A percentile compares a stretch with the other conserved stretches of the same genome.
Evolutionary conservation across 2,888 invertebrate species (phyloP).

Genomic region (Alcis repandata): DNA sequence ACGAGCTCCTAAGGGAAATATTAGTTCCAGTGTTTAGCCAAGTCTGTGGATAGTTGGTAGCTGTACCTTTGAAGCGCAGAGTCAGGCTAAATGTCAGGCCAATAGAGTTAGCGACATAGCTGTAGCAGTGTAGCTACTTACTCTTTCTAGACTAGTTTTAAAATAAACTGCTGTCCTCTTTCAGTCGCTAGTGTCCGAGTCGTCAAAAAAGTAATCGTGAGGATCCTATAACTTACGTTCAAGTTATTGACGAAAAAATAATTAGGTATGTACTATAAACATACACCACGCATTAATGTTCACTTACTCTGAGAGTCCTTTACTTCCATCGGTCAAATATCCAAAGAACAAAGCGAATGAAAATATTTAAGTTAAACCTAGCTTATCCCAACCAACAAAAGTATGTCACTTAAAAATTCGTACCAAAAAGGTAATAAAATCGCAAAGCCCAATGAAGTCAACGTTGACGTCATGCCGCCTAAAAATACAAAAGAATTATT

Average conservation of each 20-base stretch:
- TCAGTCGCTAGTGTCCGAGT: too few species aligned
- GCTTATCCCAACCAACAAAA: neutral
- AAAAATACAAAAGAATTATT: slow-evolving; percentile 27
- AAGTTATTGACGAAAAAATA: too few species aligned
- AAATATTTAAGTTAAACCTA: neutral
- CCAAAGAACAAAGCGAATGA: neutral
- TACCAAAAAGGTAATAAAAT: neutral
- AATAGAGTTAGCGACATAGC: neutral
- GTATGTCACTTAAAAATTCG: neutral
- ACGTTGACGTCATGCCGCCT: slow-evolving; percentile 21
- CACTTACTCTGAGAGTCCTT: too few species aligned
- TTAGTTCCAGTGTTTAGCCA: neutral
- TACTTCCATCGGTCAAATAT: too few species aligned
- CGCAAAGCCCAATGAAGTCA: slow-evolving; percentile 1
- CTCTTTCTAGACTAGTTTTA: neutral
- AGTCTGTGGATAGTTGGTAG: neutral
- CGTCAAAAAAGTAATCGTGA: too few species aligned
- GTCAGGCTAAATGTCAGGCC: neutral
- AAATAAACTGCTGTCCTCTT: neutral
- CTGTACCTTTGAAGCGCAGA: neutral
- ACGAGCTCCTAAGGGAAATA: neutral
- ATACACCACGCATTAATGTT: too few species aligned
- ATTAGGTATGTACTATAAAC: too few species aligned
- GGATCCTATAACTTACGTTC: too few species aligned
- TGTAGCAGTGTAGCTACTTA: neutral